Conservation (phyloP, 2,113 vertebrate genomes). For the Etia nguti region DNA sequence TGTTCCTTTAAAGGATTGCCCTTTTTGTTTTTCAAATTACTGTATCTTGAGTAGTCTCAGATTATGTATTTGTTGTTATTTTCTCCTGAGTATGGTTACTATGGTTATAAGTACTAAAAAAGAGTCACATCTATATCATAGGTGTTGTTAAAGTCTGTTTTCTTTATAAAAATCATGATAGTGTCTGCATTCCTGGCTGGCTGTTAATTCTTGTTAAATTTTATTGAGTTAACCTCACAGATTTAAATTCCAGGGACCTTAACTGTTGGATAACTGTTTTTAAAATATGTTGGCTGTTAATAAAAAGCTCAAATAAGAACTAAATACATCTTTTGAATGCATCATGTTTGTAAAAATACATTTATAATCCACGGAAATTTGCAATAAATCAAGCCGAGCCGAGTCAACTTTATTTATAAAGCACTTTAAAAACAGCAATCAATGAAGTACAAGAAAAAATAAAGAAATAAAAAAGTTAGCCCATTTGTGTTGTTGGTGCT, state of each 20-base stretch:
- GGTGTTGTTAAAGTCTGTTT: background rate
- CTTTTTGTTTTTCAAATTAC: background rate
- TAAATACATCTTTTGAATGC: background rate
- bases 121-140: background rate
- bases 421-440: background rate
- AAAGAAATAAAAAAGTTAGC: accelerated
- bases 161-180: background rate
- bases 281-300: background rate
- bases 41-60: background rate
- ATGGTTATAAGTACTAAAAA: background rate
- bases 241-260: accelerated
- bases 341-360: background rate
- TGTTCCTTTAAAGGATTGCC: background rate
- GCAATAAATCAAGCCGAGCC: accelerated
- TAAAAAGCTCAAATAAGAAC: background rate
- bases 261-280: background rate
- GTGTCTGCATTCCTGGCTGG: background rate
- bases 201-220: background rate
- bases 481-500: background rate
- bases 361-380: background rate
- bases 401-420: background rate
- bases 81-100: background rate
- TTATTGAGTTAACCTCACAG: background rate
- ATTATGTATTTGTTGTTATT: background rate
- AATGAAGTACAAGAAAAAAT: background rate